Percentiles rank a stretch among this genome's conserved stretches.
These are phyloP conservation scores for Phainopepla nitens DNA, from an alignment of 2,113 vertebrate genomes.

Conservation along the genomic window DNA sequence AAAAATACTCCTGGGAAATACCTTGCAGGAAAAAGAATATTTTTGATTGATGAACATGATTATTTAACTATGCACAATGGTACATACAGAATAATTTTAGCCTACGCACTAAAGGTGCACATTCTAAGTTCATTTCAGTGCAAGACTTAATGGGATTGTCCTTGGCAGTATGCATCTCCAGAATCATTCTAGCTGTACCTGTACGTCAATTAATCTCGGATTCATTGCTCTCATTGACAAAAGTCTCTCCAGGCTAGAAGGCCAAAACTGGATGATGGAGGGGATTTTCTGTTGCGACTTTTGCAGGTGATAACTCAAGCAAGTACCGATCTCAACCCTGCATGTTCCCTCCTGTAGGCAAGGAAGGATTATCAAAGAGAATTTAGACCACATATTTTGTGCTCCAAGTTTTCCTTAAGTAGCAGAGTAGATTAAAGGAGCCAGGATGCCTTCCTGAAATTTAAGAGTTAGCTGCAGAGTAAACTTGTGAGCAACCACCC, in stretches of 20 bases:
- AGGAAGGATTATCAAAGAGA: not conserved
- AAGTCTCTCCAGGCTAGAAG: not conserved
- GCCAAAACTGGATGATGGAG: not conserved
- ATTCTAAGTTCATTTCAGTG: not conserved
- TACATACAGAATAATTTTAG: not conserved
- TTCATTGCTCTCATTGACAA: not conserved
- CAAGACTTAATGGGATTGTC: not conserved
- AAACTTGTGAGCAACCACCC: not conserved
- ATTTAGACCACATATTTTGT: not conserved
- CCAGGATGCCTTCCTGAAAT: not conserved
- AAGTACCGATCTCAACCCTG: not conserved
- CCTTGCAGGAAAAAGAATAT: not conserved
- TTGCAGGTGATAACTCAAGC: not conserved
- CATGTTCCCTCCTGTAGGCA: not conserved
- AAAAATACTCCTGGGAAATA: not conserved
- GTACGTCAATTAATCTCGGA: not conserved
- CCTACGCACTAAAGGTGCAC: not conserved
- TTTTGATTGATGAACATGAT: not conserved
- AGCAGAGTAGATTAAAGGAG: not conserved
- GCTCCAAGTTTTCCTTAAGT: not conserved
- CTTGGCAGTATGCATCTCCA: not conserved
- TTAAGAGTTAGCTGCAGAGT: not conserved
- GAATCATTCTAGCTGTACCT: not conserved
- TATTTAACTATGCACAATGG: not conserved
- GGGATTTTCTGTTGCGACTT: not conserved